Percentiles rank a stretch among this genome's conserved stretches.
phyloP scores from a whole-genome alignment of 2,888 invertebrate species.

The Silvanus unidentatus region DNA sequence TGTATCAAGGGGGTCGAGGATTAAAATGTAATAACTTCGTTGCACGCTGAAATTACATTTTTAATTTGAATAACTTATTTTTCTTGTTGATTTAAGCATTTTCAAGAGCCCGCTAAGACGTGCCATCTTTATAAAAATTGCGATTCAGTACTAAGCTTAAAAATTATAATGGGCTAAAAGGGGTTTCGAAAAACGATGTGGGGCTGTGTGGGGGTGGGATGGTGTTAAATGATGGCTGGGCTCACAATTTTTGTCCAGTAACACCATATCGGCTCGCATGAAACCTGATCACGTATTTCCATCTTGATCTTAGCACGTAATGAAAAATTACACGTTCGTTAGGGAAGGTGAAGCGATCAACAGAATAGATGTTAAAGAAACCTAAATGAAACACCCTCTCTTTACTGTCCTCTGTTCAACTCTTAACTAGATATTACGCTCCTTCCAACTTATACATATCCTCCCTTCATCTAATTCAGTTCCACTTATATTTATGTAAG shows the following conservation, averaged over 20 bases:
- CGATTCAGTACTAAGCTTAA: conserved; percentile 67
- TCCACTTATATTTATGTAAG: too few relatives aligned
- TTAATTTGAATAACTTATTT: conserved; percentile 70
- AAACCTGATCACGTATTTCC: conserved; percentile 48
- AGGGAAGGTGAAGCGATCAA: conserved; percentile 16
- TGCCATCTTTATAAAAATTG: conserved; percentile 66
- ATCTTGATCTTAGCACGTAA: conserved; percentile 63
- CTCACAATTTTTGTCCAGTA: conserved; percentile 1
- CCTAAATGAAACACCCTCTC: background rate
- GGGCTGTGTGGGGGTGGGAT: too few relatives aligned
- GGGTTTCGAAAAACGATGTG: conserved; percentile 16
- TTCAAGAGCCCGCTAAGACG: conserved; percentile 54
- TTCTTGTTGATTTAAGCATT: conserved; percentile 66
- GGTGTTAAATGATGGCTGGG: conserved; percentile 48
- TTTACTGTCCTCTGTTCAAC: too few relatives aligned
- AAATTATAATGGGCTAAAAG: conserved; percentile 60
- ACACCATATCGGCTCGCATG: conserved; percentile 34
- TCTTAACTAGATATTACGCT: too few relatives aligned
- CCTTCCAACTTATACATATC: too few relatives aligned
- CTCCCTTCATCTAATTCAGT: too few relatives aligned
- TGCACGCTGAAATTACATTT: conserved; percentile 56
- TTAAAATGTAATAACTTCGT: conserved; percentile 49
- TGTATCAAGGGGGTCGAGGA: conserved; percentile 41
- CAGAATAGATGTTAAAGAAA: background rate
- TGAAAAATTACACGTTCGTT: conserved; percentile 57